Conservation (phyloP, 1,140 invertebrate species). For the Aphaenogaster rudis region DNA sequence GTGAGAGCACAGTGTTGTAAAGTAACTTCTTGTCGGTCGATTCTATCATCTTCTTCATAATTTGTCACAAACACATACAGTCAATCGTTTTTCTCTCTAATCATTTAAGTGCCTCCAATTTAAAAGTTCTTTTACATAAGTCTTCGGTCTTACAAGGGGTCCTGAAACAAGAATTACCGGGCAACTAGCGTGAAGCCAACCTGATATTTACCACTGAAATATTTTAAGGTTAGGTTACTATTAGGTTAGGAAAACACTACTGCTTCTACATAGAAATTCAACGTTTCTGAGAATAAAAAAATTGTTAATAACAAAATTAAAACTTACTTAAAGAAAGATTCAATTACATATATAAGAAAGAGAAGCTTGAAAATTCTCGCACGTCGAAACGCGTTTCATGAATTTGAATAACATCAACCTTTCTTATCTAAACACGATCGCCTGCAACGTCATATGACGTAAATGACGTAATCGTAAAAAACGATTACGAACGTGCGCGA, state of each 20-base stretch:
- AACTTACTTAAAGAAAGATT: neutral
- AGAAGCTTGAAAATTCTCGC: neutral
- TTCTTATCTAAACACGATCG: neutral
- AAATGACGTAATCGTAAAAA: neutral
- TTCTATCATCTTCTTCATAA: slow-evolving; percentile 34
- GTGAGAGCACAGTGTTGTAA: slow-evolving; percentile 93
- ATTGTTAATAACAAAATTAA: neutral
- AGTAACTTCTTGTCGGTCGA: slow-evolving; percentile 86
- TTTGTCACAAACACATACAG: neutral
- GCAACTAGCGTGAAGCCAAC: neutral
- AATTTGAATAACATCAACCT: neutral
- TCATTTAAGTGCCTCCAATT: neutral
- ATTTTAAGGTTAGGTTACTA: neutral
- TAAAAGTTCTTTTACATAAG: neutral
- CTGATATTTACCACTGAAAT: neutral
- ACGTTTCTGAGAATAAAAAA: neutral
- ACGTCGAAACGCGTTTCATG: neutral
- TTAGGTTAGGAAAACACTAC: neutral
- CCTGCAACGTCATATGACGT: neutral
- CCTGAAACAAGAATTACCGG: neutral
- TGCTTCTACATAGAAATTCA: neutral
- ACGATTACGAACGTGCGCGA: neutral
- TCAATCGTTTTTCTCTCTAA: neutral
- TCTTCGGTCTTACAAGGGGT: neutral
- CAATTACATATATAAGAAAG: neutral